These are phyloP conservation scores for Tholera decimalis DNA, from an alignment of 2,888 invertebrate species.

Conservation along the genomic window DNA sequence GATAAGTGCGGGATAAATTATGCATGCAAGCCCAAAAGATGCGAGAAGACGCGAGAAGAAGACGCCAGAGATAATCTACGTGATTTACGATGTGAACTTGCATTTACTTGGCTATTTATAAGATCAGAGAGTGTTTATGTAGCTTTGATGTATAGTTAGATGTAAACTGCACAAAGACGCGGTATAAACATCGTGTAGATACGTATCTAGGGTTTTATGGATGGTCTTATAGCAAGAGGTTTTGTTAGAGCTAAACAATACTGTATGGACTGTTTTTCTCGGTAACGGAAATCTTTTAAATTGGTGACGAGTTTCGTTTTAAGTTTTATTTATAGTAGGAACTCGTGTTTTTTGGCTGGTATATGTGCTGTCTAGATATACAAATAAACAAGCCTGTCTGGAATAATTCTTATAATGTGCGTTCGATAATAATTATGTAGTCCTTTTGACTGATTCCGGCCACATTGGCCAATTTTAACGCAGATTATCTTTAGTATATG, in stretches of 20 bases:
- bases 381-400: no score
- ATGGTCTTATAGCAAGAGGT: constrained; percentile 21
- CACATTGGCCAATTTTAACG: no score
- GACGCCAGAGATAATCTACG: constrained; percentile 86
- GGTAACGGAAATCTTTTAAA: not conserved
- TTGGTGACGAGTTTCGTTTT: not conserved
- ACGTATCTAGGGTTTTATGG: constrained; percentile 31
- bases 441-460: no score
- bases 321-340: not conserved
- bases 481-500: no score
- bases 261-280: not conserved
- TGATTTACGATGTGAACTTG: constrained; percentile 88
- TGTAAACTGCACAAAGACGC: constrained; percentile 45
- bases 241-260: constrained; percentile 37
- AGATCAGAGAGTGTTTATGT: constrained; percentile 53
- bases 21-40: constrained; percentile 84
- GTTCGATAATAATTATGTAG: no score
- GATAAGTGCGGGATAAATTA: constrained; percentile 82
- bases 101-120: constrained; percentile 76
- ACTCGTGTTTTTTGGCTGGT: no score
- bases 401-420: no score
- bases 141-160: constrained; percentile 54
- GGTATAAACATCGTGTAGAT: constrained; percentile 51
- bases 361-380: no score
- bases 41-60: constrained; percentile 81